phyloP scores from a whole-genome alignment of 1,140 invertebrate genomes.

The Drosophila asahinai region DNA sequence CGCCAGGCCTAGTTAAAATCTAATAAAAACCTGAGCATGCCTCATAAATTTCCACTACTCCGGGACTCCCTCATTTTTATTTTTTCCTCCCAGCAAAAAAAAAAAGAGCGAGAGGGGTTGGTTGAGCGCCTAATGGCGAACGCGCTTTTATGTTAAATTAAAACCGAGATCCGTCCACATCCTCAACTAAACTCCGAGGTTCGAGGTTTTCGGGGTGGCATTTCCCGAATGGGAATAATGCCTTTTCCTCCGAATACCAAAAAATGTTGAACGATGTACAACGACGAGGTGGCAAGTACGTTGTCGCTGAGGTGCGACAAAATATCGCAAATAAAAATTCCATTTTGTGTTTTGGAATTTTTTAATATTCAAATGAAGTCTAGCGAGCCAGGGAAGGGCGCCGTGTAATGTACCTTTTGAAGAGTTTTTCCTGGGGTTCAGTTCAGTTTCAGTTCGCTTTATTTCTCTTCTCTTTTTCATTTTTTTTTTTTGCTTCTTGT shows the following conservation, averaged over 20 bases:
- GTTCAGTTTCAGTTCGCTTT: constrained; percentile 12
- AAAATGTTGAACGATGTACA: constrained; percentile 24
- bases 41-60: constrained; percentile 80
- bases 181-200: constrained; percentile 1
- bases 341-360: constrained; percentile 82
- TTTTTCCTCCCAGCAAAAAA: background rate
- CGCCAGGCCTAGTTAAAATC: constrained; percentile 83
- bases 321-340: constrained; percentile 84
- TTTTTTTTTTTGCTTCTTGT: background rate
- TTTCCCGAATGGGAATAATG: constrained; percentile 17
- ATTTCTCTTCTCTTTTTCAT: background rate
- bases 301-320: constrained; percentile 84
- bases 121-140: constrained; percentile 78
- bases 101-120: constrained; percentile 10
- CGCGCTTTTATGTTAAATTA: constrained; percentile 84
- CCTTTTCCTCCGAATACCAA: no score
- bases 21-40: constrained; percentile 85
- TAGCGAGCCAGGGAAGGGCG: constrained; percentile 7
- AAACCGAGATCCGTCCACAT: constrained; percentile 51
- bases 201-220: constrained; percentile 15
- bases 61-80: constrained; percentile 9
- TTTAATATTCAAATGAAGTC: constrained; percentile 83
- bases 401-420: constrained; percentile 11
- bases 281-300: constrained; percentile 76
- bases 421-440: constrained; percentile 8